Base-by-base conservation (phyloP, 2,888 invertebrate species). In the Orchesellides sinensis region DNA sequence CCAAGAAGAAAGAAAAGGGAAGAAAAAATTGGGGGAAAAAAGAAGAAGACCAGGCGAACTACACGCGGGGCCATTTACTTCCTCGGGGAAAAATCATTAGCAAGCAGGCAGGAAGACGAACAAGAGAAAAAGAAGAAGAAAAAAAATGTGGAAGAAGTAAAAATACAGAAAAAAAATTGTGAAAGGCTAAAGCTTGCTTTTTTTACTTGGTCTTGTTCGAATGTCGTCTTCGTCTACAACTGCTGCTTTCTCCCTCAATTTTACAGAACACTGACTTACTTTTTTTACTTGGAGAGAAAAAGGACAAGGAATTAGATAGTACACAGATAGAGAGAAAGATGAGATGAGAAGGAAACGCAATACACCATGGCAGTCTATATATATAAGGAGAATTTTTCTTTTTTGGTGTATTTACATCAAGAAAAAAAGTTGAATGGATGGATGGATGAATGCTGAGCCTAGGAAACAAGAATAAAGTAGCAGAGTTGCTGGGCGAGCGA, bases 51-150 rank as follows among this genome's bases (percentile, higher is more conserved):
- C 23, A 73, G 19, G 73, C 8, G 47, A 65, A 72, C 63, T 61
- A 78, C 78, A 35, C 69, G 47, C 80, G 25, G 72, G 80, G 80
- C 80, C 80, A 80, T 80, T 80, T 80, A 80, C 80, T 73, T 80
- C 80, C 80, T 80, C 80, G 29, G 80, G 81, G 81, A 81, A 74
- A 81, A 81, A 81, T 81, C 81, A 81, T 74, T 81, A 81, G 73
- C 52, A 68, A 81, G 73, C 80, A 56, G 17, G 40, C 40, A 73
- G 45, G 45, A 70, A 40, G 47, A 66, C 40, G 25, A 73, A 45
- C 17, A 23, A 72, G 45, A 65, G 65, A 45, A 23, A 63, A 23
- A 65, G 23, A 65, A 14, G 29, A 21, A 40, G 19, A 59, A 45
- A 35, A 52, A 32, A 14, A 54, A 54, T 19, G 70, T 10, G n/a